Percentiles rank a stretch among this genome's conserved stretches.
Evolutionary conservation across 1,140 invertebrate species (phyloP).

Genomic region (Kradibia gibbosae): DNA sequence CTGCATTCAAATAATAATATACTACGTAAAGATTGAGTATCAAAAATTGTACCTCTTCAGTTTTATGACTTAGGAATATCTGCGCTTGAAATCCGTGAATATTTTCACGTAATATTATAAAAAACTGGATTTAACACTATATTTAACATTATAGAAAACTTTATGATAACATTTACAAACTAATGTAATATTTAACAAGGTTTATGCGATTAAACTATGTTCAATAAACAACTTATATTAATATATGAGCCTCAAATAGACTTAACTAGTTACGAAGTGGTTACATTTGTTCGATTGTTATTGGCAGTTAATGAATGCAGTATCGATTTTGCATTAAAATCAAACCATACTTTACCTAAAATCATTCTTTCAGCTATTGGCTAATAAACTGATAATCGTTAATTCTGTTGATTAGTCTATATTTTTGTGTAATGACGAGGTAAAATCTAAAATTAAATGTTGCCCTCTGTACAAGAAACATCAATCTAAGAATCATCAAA

Average conservation of each 20-base stretch:
- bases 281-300: neutral
- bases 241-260: neutral
- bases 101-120: no score
- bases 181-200: neutral
- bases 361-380: neutral
- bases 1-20: no score
- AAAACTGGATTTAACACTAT: no score
- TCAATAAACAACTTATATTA: neutral
- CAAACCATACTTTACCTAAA: neutral
- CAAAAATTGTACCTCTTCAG: no score
- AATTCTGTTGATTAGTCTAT: conserved; percentile 32
- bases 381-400: neutral
- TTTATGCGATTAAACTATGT: neutral
- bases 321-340: neutral
- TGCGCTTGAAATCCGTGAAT: no score
- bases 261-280: neutral
- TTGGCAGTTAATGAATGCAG: neutral
- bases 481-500: conserved; percentile 6
- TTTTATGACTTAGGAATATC: no score
- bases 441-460: neutral
- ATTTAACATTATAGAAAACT: no score
- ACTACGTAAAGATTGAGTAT: no score
- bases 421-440: conserved; percentile 24
- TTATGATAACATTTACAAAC: no score
- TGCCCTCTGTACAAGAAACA: neutral